phyloP scores from a whole-genome alignment of 1,140 invertebrate species.

The Rhagoletis pomonella region DNA sequence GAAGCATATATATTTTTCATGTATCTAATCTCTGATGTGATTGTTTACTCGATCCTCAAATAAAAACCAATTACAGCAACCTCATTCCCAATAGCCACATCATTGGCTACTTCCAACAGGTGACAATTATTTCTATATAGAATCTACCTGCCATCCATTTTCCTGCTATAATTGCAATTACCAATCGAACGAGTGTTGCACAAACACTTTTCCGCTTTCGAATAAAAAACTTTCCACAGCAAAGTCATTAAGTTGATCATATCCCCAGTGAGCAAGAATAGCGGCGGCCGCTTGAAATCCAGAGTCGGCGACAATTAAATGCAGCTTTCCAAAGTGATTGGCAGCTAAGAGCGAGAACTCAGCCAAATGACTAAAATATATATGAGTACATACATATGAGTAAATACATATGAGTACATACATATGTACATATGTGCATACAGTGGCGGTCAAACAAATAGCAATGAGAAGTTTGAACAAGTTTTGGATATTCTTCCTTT shows the following conservation, averaged over 20 bases:
- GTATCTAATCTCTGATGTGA: no score
- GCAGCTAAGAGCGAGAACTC: background rate
- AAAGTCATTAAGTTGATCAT: background rate
- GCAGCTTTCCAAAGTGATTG: slow-evolving; percentile 22
- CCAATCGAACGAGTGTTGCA: slow-evolving; percentile 20
- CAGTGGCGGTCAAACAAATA: no score
- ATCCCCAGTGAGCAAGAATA: background rate
- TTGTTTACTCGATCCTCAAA: no score
- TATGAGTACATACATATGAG: no score
- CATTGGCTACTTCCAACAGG: background rate
- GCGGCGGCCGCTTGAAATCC: background rate
- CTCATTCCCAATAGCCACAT: background rate
- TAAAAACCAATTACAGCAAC: background rate
- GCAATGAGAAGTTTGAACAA: no score
- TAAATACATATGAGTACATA: no score
- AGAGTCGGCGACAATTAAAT: slow-evolving; percentile 21
- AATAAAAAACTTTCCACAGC: slow-evolving; percentile 14
- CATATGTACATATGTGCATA: no score
- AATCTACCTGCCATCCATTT: background rate
- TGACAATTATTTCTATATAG: background rate
- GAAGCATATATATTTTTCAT: no score
- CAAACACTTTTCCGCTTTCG: slow-evolving; percentile 39
- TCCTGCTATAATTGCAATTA: background rate
- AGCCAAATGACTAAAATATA: no score
- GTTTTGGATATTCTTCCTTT: no score